Evolutionary conservation across 1,140 invertebrate genomes (phyloP).

Genomic region (Mercenaria mercenaria): DNA sequence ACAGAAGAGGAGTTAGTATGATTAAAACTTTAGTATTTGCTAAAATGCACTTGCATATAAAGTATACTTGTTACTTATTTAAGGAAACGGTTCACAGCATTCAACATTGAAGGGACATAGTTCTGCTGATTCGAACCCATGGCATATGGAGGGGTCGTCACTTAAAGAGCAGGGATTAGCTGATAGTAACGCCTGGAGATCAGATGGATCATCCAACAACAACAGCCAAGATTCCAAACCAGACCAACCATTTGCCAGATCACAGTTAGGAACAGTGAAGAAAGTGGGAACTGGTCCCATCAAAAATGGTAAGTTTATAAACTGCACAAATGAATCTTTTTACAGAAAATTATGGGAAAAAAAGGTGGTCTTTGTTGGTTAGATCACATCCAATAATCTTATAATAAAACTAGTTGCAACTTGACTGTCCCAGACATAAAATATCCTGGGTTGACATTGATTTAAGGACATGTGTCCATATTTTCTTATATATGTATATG

Average conservation of each 20-base stretch:
- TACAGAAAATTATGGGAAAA: not conserved
- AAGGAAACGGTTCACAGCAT: not conserved
- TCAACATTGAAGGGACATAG: not conserved
- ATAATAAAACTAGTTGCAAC: no score
- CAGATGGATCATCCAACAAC: not conserved
- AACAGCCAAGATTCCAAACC: slow-evolving; percentile 34
- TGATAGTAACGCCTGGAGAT: slow-evolving; percentile 8
- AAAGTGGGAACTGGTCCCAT: not conserved
- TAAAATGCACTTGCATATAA: no score
- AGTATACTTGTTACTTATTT: not conserved
- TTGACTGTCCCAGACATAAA: no score
- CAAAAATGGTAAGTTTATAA: slow-evolving; percentile 26
- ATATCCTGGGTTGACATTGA: no score
- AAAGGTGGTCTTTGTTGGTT: not conserved
- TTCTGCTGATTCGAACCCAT: not conserved
- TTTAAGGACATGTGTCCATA: no score
- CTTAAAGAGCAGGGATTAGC: slow-evolving; percentile 29
- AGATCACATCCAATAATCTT: no score
- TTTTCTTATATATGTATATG: no score
- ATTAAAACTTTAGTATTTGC: no score
- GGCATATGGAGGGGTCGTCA: not conserved
- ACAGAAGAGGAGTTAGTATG: no score
- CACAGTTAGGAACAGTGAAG: slow-evolving; percentile 48
- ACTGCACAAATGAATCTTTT: not conserved
- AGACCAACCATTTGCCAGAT: slow-evolving; percentile 57